Percentiles rank a stretch among this genome's conserved stretches.
Conservation (phyloP, 2,888 invertebrate species). For the Heterodera filipjevi region DNA sequence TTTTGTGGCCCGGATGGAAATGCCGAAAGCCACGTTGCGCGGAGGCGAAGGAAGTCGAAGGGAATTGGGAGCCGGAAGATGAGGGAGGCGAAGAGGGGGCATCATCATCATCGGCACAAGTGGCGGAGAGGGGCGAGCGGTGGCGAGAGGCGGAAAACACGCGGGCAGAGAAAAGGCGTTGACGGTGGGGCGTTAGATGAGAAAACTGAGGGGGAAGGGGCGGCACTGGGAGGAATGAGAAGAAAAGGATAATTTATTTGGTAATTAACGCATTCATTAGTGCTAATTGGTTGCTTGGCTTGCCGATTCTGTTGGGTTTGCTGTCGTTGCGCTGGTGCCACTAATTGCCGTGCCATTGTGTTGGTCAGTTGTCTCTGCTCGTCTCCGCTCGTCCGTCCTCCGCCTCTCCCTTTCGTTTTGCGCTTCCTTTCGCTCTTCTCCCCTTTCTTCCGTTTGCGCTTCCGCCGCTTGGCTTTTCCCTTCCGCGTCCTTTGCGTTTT, state of each 20-base stretch:
- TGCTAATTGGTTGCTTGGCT: not conserved
- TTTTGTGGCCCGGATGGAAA: not conserved
- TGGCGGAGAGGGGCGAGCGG: slow-evolving; percentile 1
- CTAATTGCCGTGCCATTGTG: not conserved
- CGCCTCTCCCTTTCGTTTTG: not conserved
- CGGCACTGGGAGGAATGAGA: not conserved
- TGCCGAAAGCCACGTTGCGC: not conserved
- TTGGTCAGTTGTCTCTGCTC: not conserved
- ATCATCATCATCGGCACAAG: not conserved
- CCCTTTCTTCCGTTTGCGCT: not conserved
- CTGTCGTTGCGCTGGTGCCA: not conserved
- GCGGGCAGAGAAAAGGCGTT: slow-evolving; percentile 27
- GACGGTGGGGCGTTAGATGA: not conserved
- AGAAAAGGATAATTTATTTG: not conserved
- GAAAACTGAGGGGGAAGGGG: not conserved
- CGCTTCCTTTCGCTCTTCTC: not conserved
- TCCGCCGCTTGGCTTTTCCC: not conserved
- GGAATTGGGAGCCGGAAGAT: not conserved
- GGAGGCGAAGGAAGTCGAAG: not conserved
- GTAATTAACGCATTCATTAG: not conserved
- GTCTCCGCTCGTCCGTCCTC: not conserved
- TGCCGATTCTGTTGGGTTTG: not conserved
- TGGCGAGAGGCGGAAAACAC: slow-evolving; percentile 16
- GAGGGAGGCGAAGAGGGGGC: not conserved
- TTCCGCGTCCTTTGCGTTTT: not conserved